Percentiles rank a stretch among this genome's conserved stretches.
These are phyloP conservation scores for Ctenicera cuprea DNA, from an alignment of 2,888 invertebrate species.

Conservation along the genomic window DNA sequence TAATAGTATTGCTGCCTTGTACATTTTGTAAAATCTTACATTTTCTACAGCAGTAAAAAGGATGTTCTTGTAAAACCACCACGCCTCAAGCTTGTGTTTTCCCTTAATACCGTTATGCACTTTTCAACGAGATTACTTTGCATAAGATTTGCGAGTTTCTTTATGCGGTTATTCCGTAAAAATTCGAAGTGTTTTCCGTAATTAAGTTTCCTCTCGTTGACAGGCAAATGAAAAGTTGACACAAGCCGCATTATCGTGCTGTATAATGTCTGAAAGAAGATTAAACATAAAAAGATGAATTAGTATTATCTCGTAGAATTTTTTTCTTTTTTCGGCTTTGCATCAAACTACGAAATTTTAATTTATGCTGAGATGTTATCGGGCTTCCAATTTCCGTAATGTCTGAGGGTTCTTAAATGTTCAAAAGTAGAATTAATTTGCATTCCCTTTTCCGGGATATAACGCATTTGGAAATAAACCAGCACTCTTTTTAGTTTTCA, in stretches of 20 bases:
- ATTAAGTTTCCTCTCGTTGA: conserved; percentile 64
- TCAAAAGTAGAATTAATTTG: conserved; percentile 22
- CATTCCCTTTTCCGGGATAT: background rate
- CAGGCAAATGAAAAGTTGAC: conserved; percentile 58
- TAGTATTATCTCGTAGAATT: conserved; percentile 46
- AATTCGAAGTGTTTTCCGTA: conserved; percentile 64
- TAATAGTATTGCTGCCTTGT: background rate
- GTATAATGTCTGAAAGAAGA: conserved; percentile 53
- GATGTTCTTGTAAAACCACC: background rate
- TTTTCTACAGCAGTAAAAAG: background rate
- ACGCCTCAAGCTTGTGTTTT: conserved; percentile 52
- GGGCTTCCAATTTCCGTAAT: conserved; percentile 37
- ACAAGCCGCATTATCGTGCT: conserved; percentile 55
- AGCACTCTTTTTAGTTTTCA: background rate
- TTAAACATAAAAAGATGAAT: conserved; percentile 58
- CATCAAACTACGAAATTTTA: conserved; percentile 44
- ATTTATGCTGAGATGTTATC: conserved; percentile 38
- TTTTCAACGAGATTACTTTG: conserved; percentile 65
- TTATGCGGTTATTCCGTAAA: conserved; percentile 61
- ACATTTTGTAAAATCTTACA: background rate
- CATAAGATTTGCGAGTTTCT: conserved; percentile 60
- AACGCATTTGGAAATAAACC: conserved; percentile 4
- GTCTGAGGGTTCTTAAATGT: conserved; percentile 18
- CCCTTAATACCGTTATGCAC: conserved; percentile 63
- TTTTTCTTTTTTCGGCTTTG: conserved; percentile 19